phyloP scores from a whole-genome alignment of 37 sponge, comb jelly and placozoan species.

The Tethya wilhelma region DNA sequence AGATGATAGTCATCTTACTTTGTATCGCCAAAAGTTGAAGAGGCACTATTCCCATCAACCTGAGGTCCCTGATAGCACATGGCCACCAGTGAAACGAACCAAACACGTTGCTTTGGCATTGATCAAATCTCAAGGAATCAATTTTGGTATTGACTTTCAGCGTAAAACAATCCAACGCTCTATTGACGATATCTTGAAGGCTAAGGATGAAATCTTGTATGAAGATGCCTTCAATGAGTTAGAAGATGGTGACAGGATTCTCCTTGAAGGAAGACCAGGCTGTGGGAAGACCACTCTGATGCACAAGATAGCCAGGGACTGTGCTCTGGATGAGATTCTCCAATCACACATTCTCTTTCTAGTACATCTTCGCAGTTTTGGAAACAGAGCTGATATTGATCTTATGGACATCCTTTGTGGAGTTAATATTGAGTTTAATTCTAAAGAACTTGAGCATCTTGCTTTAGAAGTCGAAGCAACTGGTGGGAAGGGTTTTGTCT shows the following conservation, averaged over 20 bases:
- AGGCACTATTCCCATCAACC: conserved; percentile 8
- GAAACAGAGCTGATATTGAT: not conserved
- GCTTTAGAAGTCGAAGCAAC: not conserved
- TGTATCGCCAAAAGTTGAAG: too few species aligned
- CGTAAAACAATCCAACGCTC: conserved; percentile 6
- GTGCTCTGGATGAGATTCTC: conserved; percentile 27
- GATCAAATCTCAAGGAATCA: not conserved
- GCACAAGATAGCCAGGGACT: conserved; percentile 38
- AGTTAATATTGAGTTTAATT: not conserved
- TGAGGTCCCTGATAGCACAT: conserved; percentile 26
- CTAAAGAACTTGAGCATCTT: not conserved
- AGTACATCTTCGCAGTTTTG: not conserved
- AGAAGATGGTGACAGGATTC: not conserved
- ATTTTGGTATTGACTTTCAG: not conserved
- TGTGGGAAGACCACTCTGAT: conserved; percentile 44
- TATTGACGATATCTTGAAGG: conserved; percentile 22
- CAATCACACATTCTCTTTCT: not conserved
- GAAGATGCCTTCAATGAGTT: conserved; percentile 4
- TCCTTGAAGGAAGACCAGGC: conserved; percentile 56
- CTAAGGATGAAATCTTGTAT: conserved; percentile 15
- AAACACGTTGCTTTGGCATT: conserved; percentile 33
- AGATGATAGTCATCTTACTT: too few species aligned
- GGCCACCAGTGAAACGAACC: conserved; percentile 16
- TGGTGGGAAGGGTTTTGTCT: conserved; percentile 18
- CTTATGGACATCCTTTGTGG: not conserved